Evolutionary conservation across 1,140 invertebrate species (phyloP), one percentile per base, ranked within the genome.

Genomic region (Microplitis demolitor): DNA sequence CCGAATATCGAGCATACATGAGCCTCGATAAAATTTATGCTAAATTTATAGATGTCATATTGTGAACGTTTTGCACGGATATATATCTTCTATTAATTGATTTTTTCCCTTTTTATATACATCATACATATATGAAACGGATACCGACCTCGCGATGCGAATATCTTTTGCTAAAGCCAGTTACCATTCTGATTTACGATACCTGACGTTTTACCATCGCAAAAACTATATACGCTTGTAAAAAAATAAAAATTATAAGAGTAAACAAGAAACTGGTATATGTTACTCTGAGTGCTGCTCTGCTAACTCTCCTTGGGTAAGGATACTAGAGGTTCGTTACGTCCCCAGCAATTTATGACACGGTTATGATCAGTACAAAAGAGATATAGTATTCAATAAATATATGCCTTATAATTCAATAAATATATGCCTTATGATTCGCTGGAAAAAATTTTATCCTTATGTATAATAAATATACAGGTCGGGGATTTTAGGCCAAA

Each of bases 261-360:
- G 69, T 56, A 64, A 71, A 71, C 62, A 64, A 66, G 60, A 58
- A 51, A 39, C 5, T 33, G 66, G 84, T 84, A 83, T 84, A 84
- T 81, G 53, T 56, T 56, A 31, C 60, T 62, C 60, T 31, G 60
- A 80, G 78, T 84, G 83, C 84, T 78, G 80, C 80, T 83, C 83
- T 85, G 39, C 39, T 6, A 45, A 11, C 11, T 11, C 6, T 11
- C 11, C 5, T 6, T 5, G 39, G 39, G 39, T 45, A 45, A 45
- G 6, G 39, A 45, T 45, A 45, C 6, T 45, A 9, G 78, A 33
- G 79, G 80, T 82, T 85, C 85, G 85, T 86, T 86, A 86, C 81
- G 51, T 79, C 76, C 77, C 24, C 66, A 73, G 83, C 39, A 84
- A 86, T 86, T 86, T 85, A 85, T 83, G 82, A 79, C 80, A 77